A percentile compares a stretch with the other conserved stretches of the same genome.
These are phyloP conservation scores for Melangyna quadrimaculata DNA, from an alignment of 2,888 invertebrate species.

Conservation along the genomic window DNA sequence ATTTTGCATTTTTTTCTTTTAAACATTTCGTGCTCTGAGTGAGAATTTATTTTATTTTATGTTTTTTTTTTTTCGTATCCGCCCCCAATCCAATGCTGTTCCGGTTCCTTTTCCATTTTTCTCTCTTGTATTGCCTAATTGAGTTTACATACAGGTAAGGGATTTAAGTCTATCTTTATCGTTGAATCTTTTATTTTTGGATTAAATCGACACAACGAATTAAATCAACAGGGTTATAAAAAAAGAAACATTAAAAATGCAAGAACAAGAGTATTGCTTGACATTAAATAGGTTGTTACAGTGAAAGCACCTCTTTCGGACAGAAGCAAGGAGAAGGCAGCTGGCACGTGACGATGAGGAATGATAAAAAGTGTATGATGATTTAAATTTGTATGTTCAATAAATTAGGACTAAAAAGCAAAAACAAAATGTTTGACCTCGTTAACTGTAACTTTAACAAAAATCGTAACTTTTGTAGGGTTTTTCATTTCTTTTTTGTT, in stretches of 20 bases:
- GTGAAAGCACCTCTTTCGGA: not conserved
- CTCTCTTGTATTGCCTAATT: slow-evolving; percentile 32
- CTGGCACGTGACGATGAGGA: too few species aligned
- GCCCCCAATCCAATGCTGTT: not conserved
- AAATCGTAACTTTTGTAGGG: too few species aligned
- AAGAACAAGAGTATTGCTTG: not conserved
- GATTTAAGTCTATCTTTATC: slow-evolving; percentile 26
- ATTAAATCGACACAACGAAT: slow-evolving; percentile 47
- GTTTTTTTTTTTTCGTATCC: not conserved
- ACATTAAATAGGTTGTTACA: not conserved
- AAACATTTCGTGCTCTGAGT: slow-evolving; percentile 46
- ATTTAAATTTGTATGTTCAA: not conserved
- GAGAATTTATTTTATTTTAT: slow-evolving; percentile 33
- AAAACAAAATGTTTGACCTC: too few species aligned
- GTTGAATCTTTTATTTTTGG: slow-evolving; percentile 11
- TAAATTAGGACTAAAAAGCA: too few species aligned
- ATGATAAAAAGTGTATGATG: not conserved
- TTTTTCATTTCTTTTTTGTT: too few species aligned
- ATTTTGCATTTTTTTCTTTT: slow-evolving; percentile 15
- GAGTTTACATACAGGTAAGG: slow-evolving; percentile 59
- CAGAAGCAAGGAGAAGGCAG: not conserved
- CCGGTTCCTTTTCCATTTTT: not conserved
- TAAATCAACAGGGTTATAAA: slow-evolving; percentile 15
- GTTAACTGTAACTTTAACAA: too few species aligned
- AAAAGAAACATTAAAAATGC: slow-evolving; percentile 25